A percentile compares a stretch with the other conserved stretches of the same genome.
Evolutionary conservation across 1,140 invertebrate species (phyloP).

Genomic region (Euwallacea fornicatus): DNA sequence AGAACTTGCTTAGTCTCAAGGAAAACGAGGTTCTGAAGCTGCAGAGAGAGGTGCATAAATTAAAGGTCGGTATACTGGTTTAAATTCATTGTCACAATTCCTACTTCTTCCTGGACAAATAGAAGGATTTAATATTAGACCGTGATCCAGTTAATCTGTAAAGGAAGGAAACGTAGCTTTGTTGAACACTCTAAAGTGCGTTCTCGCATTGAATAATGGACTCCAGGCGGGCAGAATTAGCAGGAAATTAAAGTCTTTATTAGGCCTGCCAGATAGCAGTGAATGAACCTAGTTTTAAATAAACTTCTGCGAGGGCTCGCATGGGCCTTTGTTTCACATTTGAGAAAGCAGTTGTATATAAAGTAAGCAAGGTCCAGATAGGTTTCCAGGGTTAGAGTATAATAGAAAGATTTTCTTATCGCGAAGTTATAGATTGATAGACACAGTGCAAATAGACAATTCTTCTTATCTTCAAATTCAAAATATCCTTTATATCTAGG

Average conservation of each 20-base stretch:
- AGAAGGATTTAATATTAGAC: too few relatives aligned
- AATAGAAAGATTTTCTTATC: too few relatives aligned
- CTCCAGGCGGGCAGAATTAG: constrained; percentile 8
- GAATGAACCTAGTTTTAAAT: too few relatives aligned
- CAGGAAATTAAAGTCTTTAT: constrained; percentile 24
- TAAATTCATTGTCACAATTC: background rate
- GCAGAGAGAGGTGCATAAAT: constrained; percentile 64
- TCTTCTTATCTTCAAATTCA: too few relatives aligned
- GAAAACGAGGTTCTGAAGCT: constrained; percentile 57
- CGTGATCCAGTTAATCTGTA: background rate
- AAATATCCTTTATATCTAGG: background rate
- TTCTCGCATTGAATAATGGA: constrained; percentile 17
- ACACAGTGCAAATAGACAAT: too few relatives aligned
- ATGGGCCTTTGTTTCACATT: background rate
- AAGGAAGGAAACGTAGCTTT: constrained; percentile 24
- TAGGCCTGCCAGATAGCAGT: background rate
- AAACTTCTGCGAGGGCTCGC: too few relatives aligned
- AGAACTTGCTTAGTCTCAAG: constrained; percentile 51
- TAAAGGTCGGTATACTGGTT: constrained; percentile 58
- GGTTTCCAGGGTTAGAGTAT: too few relatives aligned
- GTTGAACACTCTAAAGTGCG: constrained; percentile 3
- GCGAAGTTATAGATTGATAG: too few relatives aligned
- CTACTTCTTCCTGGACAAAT: background rate
- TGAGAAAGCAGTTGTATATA: background rate
- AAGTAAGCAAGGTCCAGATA: too few relatives aligned